These are phyloP conservation scores for Ochlodes sylvanus DNA, from an alignment of 2,888 invertebrate genomes.

Conservation along the genomic window DNA sequence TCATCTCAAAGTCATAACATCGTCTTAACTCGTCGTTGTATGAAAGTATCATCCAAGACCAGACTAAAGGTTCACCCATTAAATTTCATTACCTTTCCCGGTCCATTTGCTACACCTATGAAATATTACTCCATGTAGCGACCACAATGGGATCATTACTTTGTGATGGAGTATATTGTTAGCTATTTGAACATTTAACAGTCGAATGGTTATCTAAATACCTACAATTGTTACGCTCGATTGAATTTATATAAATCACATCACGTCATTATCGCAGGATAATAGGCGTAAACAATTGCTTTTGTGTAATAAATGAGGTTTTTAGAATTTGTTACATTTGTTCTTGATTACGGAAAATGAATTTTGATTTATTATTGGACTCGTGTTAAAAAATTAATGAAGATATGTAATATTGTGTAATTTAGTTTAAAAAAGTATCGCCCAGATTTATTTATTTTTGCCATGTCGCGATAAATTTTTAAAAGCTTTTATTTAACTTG, in stretches of 20 bases:
- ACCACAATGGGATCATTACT: conserved; percentile 32
- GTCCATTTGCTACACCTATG: conserved; percentile 34
- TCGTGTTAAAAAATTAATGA: too few relatives aligned
- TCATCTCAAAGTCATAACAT: too few relatives aligned
- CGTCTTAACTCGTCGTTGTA: not conserved
- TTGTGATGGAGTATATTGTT: conserved; percentile 24
- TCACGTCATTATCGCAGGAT: conserved; percentile 2
- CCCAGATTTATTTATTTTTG: too few relatives aligned
- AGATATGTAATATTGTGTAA: too few relatives aligned
- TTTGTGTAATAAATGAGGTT: not conserved
- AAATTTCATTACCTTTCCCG: conserved; percentile 33
- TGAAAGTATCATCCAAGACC: conserved; percentile 3
- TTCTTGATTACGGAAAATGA: too few relatives aligned
- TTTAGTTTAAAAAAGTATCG: too few relatives aligned
- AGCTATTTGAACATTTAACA: conserved; percentile 36
- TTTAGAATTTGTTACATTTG: too few relatives aligned
- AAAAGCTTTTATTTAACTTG: too few relatives aligned
- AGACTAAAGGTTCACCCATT: conserved; percentile 29
- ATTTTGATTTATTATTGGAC: too few relatives aligned
- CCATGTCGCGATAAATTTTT: too few relatives aligned
- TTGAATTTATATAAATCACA: conserved; percentile 17
- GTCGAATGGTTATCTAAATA: conserved; percentile 29
- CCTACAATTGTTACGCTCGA: conserved; percentile 16
- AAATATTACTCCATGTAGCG: conserved; percentile 29
- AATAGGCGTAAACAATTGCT: conserved; percentile 8